phyloP scores from a whole-genome alignment of 1,140 invertebrate species.

The Steinernema feltiae region DNA sequence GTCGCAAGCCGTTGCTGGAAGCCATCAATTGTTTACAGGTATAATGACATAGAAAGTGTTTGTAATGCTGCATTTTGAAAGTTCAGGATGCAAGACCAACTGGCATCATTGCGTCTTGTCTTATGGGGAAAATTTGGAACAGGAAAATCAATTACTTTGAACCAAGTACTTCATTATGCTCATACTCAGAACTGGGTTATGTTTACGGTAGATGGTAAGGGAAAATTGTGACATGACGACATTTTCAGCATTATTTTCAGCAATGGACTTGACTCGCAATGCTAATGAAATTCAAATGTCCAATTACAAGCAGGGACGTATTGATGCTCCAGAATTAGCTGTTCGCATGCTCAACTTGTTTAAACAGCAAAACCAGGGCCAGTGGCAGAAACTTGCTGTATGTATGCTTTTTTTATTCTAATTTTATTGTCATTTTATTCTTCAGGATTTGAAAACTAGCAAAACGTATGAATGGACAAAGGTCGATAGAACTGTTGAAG shows the following conservation, averaged over 20 bases:
- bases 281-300: constrained; percentile 46
- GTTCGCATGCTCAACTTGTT: constrained; percentile 41
- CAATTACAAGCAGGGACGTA: constrained; percentile 41
- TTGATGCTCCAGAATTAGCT: constrained; percentile 46
- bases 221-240: background rate
- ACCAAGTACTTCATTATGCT: constrained; percentile 47
- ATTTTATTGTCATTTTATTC: background rate
- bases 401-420: background rate
- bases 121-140: constrained; percentile 55
- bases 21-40: constrained; percentile 34
- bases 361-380: constrained; percentile 44
- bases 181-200: constrained; percentile 42
- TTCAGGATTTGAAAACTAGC: constrained; percentile 49
- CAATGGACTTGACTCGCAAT: constrained; percentile 38
- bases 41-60: background rate
- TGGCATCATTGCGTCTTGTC: constrained; percentile 44
- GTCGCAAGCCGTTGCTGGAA: constrained; percentile 43
- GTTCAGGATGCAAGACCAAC: constrained; percentile 32
- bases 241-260: constrained; percentile 26
- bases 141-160: constrained; percentile 50
- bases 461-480: constrained; percentile 52
- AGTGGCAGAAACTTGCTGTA: constrained; percentile 37
- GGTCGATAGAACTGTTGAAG: constrained; percentile 43
- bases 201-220: constrained; percentile 41
- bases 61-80: background rate